Evolutionary conservation across 2,888 invertebrate genomes (phyloP).

Genomic region (Axea sp.): DNA sequence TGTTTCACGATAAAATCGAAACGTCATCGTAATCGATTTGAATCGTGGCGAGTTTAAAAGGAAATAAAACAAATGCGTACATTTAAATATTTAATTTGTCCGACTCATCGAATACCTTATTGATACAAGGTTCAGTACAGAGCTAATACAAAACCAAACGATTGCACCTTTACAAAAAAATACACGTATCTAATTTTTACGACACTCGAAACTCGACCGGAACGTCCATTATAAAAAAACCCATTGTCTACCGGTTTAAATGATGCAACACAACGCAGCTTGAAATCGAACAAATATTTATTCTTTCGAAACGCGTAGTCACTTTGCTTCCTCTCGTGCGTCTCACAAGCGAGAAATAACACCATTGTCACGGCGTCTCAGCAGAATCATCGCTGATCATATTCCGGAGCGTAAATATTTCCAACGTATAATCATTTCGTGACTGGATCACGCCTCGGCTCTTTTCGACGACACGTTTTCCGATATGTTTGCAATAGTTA

Average conservation of each 20-base stretch:
- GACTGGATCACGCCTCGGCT: constrained; percentile 10
- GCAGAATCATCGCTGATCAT: constrained; percentile 3
- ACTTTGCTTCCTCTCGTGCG: constrained; percentile 8
- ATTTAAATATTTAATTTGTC: too few relatives aligned
- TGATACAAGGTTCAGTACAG: too few relatives aligned
- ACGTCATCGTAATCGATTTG: too few relatives aligned
- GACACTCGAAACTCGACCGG: neutral
- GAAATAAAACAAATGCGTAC: too few relatives aligned
- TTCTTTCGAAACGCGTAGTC: neutral
- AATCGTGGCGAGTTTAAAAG: too few relatives aligned
- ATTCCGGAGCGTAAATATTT: constrained; percentile 26
- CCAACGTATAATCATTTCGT: constrained; percentile 21
- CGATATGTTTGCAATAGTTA: constrained; percentile 34
- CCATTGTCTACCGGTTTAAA: neutral
- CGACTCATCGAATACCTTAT: too few relatives aligned
- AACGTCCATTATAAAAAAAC: neutral
- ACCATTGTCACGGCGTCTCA: constrained; percentile 11
- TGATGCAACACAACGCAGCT: constrained; percentile 1
- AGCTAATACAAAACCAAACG: too few relatives aligned
- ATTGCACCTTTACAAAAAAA: too few relatives aligned
- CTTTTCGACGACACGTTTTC: constrained; percentile 32
- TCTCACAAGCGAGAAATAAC: constrained; percentile 28
- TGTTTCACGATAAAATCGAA: too few relatives aligned
- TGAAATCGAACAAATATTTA: constrained; percentile 4
- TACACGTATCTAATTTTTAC: too few relatives aligned